A percentile compares a stretch with the other conserved stretches of the same genome.
phyloP scores from a whole-genome alignment of 2,888 invertebrate genomes.

The Salticus scenicus region DNA sequence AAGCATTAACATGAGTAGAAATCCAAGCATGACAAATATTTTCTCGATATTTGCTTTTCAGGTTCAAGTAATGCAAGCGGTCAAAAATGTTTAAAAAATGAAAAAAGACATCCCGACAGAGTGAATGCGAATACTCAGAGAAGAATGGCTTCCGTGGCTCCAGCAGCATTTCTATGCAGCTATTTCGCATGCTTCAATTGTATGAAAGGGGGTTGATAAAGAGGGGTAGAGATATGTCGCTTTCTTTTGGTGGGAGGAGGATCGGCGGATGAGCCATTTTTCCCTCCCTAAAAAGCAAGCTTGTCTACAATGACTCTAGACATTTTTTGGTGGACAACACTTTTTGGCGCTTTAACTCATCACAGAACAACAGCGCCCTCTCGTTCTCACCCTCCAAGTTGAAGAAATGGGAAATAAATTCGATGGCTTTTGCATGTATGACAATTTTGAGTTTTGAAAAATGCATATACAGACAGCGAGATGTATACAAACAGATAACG shows the following conservation, averaged over 20 bases:
- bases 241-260: slow-evolving; percentile 41
- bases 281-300: slow-evolving; percentile 24
- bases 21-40: slow-evolving; percentile 52
- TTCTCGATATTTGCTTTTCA: slow-evolving; percentile 44
- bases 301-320: slow-evolving; percentile 69
- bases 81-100: slow-evolving; percentile 45
- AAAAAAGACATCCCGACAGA: slow-evolving; percentile 2
- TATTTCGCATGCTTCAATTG: slow-evolving; percentile 70
- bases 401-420: slow-evolving; percentile 61
- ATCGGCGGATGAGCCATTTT: slow-evolving; percentile 48
- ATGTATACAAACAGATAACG: slow-evolving; percentile 68
- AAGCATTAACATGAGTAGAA: slow-evolving; percentile 30
- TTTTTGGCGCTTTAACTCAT: slow-evolving; percentile 45
- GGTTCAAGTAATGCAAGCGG: slow-evolving; percentile 27
- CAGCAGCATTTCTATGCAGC: slow-evolving; percentile 66
- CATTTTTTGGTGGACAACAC: slow-evolving; percentile 68
- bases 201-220: not conserved
- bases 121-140: slow-evolving; percentile 50
- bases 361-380: slow-evolving; percentile 57
- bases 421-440: slow-evolving; percentile 68
- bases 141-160: slow-evolving; percentile 32
- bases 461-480: slow-evolving; percentile 67
- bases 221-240: slow-evolving; percentile 55
- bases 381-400: slow-evolving; percentile 1
- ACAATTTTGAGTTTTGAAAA: slow-evolving; percentile 68